phyloP scores from a whole-genome alignment of 1,140 invertebrate species.

The Drusus annulatus region DNA sequence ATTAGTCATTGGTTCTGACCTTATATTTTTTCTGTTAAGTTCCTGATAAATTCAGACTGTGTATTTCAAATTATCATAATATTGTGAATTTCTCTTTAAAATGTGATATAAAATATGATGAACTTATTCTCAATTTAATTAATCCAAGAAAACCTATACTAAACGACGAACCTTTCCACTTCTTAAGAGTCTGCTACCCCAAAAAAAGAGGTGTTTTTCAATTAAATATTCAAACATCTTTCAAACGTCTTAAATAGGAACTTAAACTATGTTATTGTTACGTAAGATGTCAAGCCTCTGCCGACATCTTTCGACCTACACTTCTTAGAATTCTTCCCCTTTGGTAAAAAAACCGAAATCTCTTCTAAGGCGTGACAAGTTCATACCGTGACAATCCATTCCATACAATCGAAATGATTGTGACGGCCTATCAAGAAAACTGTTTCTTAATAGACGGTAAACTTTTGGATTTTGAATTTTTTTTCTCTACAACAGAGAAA shows the following conservation, averaged over 20 bases:
- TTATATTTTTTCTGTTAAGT: no score
- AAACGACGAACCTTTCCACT: no score
- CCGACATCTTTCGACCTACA: conserved; percentile 4
- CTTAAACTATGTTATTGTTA: conserved; percentile 48
- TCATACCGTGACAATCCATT: conserved; percentile 39
- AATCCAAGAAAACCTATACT: no score
- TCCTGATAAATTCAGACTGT: no score
- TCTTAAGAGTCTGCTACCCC: background rate
- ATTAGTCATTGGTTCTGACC: no score
- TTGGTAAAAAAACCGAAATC: background rate
- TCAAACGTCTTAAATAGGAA: conserved; percentile 33
- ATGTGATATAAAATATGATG: no score
- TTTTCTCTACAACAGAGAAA: no score
- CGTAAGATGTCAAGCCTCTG: background rate
- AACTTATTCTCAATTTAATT: no score
- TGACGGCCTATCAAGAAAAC: conserved; percentile 36
- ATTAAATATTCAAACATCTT: conserved; percentile 41
- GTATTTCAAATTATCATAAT: no score
- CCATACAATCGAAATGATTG: conserved; percentile 41
- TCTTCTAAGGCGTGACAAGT: conserved; percentile 9
- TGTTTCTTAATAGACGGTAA: conserved; percentile 10
- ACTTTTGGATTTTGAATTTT: background rate
- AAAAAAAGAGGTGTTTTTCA: conserved; percentile 16
- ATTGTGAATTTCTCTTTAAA: no score
- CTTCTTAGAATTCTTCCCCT: conserved; percentile 28